Conservation (phyloP, 2,797 vertebrate species). For the Ptychadena robeensis region DNA sequence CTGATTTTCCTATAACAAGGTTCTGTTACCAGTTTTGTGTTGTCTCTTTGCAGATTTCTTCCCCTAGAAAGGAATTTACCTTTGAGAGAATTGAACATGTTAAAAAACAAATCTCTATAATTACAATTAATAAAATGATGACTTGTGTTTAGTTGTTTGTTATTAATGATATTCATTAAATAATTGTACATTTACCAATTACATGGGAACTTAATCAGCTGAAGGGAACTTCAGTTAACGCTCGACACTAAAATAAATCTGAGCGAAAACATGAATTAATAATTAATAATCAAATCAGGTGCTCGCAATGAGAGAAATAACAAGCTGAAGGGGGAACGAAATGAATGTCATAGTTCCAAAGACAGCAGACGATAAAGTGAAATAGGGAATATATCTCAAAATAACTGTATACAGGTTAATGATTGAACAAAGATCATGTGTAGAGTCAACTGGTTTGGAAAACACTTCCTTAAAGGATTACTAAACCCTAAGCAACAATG, state of each 20-base stretch:
- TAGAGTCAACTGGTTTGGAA: too few relatives aligned
- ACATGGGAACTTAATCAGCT: slow-evolving; percentile 41
- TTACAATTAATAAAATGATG: slow-evolving; percentile 40
- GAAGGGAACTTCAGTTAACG: slow-evolving; percentile 33
- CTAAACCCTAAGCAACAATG: too few relatives aligned
- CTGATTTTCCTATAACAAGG: neutral
- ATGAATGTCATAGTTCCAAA: slow-evolving; percentile 1
- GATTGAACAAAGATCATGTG: too few relatives aligned
- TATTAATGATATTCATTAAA: slow-evolving; percentile 50
- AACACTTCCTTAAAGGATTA: too few relatives aligned
- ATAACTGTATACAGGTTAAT: neutral
- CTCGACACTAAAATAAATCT: slow-evolving; percentile 33
- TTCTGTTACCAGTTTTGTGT: neutral
- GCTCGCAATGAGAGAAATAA: slow-evolving; percentile 6
- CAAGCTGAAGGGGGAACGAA: slow-evolving; percentile 8
- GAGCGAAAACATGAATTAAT: slow-evolving; percentile 28
- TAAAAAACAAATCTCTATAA: slow-evolving; percentile 19
- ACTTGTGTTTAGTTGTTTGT: slow-evolving; percentile 44
- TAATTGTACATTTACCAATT: slow-evolving; percentile 42
- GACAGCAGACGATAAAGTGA: neutral
- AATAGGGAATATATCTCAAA: neutral
- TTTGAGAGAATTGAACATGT: neutral
- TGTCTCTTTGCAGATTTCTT: neutral
- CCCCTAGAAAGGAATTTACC: neutral
- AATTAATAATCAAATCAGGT: slow-evolving; percentile 39